A percentile compares a stretch with the other conserved stretches of the same genome.
Evolutionary conservation across 2,888 invertebrate species (phyloP).

Genomic region (Microctonus brassicae): DNA sequence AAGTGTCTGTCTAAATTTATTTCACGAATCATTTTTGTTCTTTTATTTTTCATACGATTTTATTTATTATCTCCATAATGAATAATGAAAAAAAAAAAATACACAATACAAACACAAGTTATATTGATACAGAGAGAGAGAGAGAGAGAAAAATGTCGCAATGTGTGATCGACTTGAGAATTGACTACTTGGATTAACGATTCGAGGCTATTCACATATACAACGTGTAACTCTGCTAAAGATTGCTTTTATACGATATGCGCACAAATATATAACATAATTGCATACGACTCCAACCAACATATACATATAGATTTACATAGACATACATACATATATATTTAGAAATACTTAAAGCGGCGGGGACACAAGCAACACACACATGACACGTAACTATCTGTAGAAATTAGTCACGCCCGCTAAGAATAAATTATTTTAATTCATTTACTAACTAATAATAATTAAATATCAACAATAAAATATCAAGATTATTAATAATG

Average conservation of each 20-base stretch:
- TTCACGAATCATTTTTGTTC: too few relatives aligned
- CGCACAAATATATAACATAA: conserved; percentile 18
- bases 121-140: background rate
- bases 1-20: too few relatives aligned
- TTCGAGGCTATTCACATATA: conserved; percentile 21
- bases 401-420: conserved; percentile 29
- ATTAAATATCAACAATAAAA: too few relatives aligned
- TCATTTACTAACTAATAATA: background rate
- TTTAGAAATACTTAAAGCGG: background rate
- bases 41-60: too few relatives aligned
- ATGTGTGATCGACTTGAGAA: background rate
- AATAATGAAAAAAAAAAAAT: too few relatives aligned
- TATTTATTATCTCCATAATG: too few relatives aligned
- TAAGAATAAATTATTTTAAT: conserved; percentile 20
- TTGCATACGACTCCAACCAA: background rate
- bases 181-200: background rate
- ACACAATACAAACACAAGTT: background rate
- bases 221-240: conserved; percentile 7
- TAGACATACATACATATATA: background rate
- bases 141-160: conserved; percentile 28
- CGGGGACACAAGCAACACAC: conserved; percentile 7
- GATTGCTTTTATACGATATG: conserved; percentile 27
- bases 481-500: background rate
- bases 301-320: background rate
- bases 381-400: conserved; percentile 4